Conservation (phyloP, 2,113 vertebrate species). For the Prionailurus bengalensis region DNA sequence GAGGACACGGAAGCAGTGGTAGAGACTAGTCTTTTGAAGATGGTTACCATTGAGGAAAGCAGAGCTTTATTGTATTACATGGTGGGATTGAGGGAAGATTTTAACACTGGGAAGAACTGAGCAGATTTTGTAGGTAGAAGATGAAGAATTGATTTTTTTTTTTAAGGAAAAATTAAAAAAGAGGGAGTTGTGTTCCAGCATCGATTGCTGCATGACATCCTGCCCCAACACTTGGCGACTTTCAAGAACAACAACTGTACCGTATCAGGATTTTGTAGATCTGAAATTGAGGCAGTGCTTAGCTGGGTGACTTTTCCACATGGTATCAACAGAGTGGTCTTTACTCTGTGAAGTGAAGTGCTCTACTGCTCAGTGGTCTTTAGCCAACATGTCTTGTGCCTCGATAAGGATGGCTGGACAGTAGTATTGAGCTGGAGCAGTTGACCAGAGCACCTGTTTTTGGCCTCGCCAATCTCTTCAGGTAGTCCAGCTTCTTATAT, state of each 20-base stretch:
- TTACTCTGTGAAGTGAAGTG: neutral
- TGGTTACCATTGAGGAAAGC: neutral
- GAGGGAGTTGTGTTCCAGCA: neutral
- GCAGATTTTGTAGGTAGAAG: neutral
- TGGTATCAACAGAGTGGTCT: neutral
- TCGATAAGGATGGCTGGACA: neutral
- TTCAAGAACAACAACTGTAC: neutral
- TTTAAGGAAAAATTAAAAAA: neutral
- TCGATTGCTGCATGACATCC: neutral
- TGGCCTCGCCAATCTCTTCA: neutral
- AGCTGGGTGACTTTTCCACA: neutral
- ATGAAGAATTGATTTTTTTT: neutral
- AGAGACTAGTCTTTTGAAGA: neutral
- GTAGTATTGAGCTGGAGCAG: neutral
- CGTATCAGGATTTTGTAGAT: neutral
- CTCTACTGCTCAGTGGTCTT: neutral
- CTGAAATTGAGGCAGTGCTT: neutral
- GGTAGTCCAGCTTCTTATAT: neutral
- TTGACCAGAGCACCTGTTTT: neutral
- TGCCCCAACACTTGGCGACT: neutral
- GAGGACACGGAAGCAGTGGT: neutral
- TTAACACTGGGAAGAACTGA: neutral
- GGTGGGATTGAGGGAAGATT: neutral
- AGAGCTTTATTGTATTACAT: neutral
- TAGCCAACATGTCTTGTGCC: neutral